Conservation (phyloP, 2,797 vertebrate genomes). For the Denticeps clupeoides region DNA sequence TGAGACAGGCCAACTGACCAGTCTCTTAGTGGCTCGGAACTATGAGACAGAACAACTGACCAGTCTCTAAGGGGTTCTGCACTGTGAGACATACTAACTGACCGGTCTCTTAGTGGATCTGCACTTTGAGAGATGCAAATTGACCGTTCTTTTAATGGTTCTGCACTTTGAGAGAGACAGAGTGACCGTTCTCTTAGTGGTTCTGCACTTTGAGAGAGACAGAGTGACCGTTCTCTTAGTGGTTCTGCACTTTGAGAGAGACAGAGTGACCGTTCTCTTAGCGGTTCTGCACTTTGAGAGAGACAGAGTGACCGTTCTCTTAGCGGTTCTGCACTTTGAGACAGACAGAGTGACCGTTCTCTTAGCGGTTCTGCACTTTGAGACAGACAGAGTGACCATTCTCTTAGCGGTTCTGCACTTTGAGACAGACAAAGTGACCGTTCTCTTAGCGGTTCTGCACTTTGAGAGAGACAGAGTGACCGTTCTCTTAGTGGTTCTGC, state of each 20-base stretch:
- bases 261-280: constrained; percentile 31
- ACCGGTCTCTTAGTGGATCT: too few species aligned
- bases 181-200: constrained; percentile 32
- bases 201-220: constrained; percentile 32
- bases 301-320: constrained; percentile 31
- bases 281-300: constrained; percentile 35
- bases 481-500: constrained; percentile 36
- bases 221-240: constrained; percentile 31
- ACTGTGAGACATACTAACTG: too few species aligned
- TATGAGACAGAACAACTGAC: too few species aligned
- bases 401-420: constrained; percentile 31
- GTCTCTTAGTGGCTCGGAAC: too few species aligned
- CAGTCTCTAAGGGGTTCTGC: too few species aligned
- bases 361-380: constrained; percentile 31
- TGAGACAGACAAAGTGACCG: constrained; percentile 34
- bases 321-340: constrained; percentile 29
- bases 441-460: constrained; percentile 30
- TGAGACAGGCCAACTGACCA: too few species aligned
- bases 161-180: too few species aligned
- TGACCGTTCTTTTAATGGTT: too few species aligned
- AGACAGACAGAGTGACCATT: constrained; percentile 22
- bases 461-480: constrained; percentile 33
- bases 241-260: constrained; percentile 35
- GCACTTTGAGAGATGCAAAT: too few species aligned
- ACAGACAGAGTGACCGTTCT: constrained; percentile 33